Evolutionary conservation across 2,797 vertebrate species (phyloP).

Genomic region (Sardinella longiceps): DNA sequence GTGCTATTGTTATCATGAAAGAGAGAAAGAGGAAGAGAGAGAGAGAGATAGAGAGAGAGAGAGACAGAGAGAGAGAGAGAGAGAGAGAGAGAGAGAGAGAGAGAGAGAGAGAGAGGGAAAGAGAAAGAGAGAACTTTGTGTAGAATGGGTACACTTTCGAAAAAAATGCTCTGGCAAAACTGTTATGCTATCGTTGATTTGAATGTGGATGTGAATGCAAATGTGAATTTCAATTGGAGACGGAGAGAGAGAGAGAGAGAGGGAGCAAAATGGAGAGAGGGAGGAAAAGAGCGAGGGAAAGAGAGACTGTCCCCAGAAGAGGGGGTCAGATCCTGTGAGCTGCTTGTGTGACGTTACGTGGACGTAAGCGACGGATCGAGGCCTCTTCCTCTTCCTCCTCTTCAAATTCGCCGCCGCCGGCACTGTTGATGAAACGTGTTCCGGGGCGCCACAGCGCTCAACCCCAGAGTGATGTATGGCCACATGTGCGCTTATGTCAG

Average conservation of each 20-base stretch:
- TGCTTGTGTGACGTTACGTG: not conserved
- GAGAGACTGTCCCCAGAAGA: not conserved
- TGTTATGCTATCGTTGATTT: too few relatives aligned
- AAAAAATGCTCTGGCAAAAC: too few relatives aligned
- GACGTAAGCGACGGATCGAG: not conserved
- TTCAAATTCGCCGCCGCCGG: not conserved
- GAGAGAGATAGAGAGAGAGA: not conserved
- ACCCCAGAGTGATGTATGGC: constrained; percentile 34
- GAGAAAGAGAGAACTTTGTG: not conserved
- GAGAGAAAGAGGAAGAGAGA: not conserved
- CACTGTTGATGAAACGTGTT: constrained; percentile 20
- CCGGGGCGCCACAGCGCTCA: constrained; percentile 1
- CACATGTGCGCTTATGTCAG: constrained; percentile 44
- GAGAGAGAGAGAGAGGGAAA: not conserved
- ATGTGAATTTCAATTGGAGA: too few relatives aligned
- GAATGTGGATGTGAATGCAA: too few relatives aligned
- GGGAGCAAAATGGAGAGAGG: not conserved
- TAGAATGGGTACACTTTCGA: too few relatives aligned
- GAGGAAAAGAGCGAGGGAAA: not conserved
- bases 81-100: too few relatives aligned
- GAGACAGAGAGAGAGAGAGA: too few relatives aligned
- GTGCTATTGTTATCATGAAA: not conserved
- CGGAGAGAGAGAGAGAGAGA: not conserved
- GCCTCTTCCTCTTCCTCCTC: constrained; percentile 25
- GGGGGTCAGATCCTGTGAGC: not conserved